Base-by-base conservation (phyloP, 2,888 invertebrate genomes). In the Pterostichus madidus region DNA sequence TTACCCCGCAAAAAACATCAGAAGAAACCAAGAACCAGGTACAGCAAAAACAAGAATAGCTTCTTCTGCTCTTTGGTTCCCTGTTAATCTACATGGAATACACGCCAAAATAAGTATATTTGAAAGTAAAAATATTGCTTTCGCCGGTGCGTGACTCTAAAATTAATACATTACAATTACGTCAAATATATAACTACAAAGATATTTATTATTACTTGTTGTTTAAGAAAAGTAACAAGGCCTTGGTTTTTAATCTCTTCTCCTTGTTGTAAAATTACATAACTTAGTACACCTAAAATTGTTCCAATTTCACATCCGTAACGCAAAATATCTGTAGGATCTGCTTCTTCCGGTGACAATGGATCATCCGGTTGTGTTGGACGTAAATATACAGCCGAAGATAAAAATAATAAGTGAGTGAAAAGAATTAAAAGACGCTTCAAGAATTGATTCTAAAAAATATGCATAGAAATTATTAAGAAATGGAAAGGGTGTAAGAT, bases 1-100 rank as follows among this genome's bases (percentile, higher is more conserved):
- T 24, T 39, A 75, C 99, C 99, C 98, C 53, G 99, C 99, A 91
- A 99, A 99, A 90, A 99, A 99, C 95, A 99, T 98, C 24, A 99
- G 93, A 59, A 98, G 94, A 89, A 99, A 98, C 99, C 99, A 99
- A 46, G 97, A 97, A 4, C 98, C 97, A 0, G 99, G 99, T 24
- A 99, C 94, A 0, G 99, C 96, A 86, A 99, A 95, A 52, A 97
- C 94, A 32, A 99, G 91, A 75, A 99, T 94, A 0, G 97, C 96
- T 89, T 99, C 99, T 90, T 99, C 99, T 0, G 95, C 92, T 87
- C 93, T 93, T 68, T 94, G 92, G 87, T 96, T 94, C 8, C 93
- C 94, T 84, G 93, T 92, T 11, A 97, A 87, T 5, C 99, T 94
- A 85, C 94, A 96, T 0, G 98, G 98, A 85, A 99, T 96, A 88